Base-by-base conservation (phyloP, 1,140 invertebrate genomes). In the Gryllus bimaculatus region DNA sequence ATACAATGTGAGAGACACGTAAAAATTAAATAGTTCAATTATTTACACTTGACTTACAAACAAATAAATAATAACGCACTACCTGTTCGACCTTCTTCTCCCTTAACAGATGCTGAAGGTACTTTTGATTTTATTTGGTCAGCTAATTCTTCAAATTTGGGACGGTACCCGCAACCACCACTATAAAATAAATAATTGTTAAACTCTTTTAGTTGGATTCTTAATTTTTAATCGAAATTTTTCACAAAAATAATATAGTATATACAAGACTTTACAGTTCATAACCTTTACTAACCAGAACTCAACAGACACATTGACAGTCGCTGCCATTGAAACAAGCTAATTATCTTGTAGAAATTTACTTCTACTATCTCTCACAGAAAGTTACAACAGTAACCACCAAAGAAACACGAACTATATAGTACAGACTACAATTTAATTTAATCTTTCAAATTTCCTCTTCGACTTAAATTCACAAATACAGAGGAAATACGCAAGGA, bases 81-180 rank as follows among this genome's bases (percentile, higher is more conserved):
- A 90, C 90, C 88, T 87, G 87, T 87, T 79, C 90, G 86, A 78
- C 91, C 90, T 80, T 87, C 84, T 48, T 82, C 85, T 77, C 90
- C 91, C 81, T 81, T 82, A n/a, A 91, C 85, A 80, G 85, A 83
- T 75, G 88, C 88, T 81, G 86, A 85, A 47, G 89, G 88, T 81
- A 88, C 88, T 81, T 82, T 84, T 78, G 87, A 82, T 82, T 86
- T 85, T 79, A 92, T 89, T 80, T 85, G 83, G 80, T 87, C 83
- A 79, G 87, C 87, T 80, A 92, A 85, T 79, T 89, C 87, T 78
- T 88, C 83, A 83, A 89, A 92, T 83, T 91, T 88, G 80, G 88
- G 89, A 74, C 85, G 85, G 83, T 92, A 91, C 80, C 90, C 90
- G 86, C 90, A 92, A 47, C 86, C 85, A 76, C 88, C 89, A 85